Evolutionary conservation across 2,888 invertebrate genomes (phyloP), one percentile per base, ranked within the genome.

Genomic region (Ennomos quercinarius): DNA sequence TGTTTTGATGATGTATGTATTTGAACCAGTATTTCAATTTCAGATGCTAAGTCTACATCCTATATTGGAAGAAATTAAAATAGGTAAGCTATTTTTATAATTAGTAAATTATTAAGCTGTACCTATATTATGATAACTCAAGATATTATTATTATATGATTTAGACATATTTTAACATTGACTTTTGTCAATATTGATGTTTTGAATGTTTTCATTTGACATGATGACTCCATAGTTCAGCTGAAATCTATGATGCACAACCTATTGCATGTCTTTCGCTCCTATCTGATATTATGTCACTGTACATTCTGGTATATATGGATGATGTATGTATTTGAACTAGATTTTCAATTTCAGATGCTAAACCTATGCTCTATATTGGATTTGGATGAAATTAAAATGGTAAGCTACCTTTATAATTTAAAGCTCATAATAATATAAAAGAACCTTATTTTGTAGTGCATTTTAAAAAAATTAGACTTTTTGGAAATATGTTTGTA

Each of bases 231-330:
- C 78, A 78, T 81, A 80, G 80, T 81, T 81, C 80, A 81, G 73
- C 80, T 82, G 80, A 81, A 66, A 54, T 9, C 67, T 61, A 65
- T 82, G 81, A 81, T 87, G 83, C 74, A 73, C 61, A 68, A 47
- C 58, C 56, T 53, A 41, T 49, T 57, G 27, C 27, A 63, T 85
- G 85, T 87, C 86, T 87, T 87, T 86, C 84, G 84, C 87, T 90
- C 92, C 92, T 93, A 93, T 87, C 93, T 93, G 93, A 93, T 68
- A 8, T 8, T 8, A 36, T 49, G 27, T 27, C 17, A n/a, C n/a
- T 43, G n/a, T 17, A 4, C 27, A 10, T 2, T 9, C 9, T 42
- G 13, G 9, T 10, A 5, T 44, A n/a, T 10, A 0, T 13, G 1
- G n/a, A 1, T 35, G 0, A 37, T 10, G 11, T 27, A 27, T 27